phyloP scores from a whole-genome alignment of 2,113 vertebrate species.

The Bettongia penicillata region DNA sequence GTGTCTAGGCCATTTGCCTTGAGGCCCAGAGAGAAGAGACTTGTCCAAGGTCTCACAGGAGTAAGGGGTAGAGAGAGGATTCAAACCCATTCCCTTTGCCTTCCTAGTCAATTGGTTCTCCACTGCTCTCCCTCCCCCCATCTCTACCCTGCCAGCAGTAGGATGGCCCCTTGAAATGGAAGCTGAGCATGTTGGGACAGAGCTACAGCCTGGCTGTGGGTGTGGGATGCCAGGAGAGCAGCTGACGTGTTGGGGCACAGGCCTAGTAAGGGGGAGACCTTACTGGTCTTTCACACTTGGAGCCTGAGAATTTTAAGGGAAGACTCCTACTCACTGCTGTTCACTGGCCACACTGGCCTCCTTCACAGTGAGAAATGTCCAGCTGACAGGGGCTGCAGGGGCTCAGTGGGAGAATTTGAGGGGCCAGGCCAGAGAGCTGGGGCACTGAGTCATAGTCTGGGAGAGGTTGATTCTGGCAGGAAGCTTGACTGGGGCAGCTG shows the following conservation, averaged over 20 bases:
- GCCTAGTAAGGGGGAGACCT: neutral
- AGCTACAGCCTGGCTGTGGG: neutral
- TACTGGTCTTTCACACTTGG: neutral
- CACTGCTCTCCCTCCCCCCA: no score
- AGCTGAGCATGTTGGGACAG: neutral
- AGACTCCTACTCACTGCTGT: neutral
- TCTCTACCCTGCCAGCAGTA: neutral
- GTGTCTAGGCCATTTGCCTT: no score
- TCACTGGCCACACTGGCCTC: neutral
- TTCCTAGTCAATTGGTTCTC: neutral
- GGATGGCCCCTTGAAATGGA: neutral
- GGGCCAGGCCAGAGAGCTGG: neutral
- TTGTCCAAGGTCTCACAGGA: neutral
- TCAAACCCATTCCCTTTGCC: neutral
- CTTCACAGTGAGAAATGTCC: neutral
- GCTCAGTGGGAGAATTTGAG: neutral
- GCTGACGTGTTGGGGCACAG: neutral
- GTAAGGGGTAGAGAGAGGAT: neutral
- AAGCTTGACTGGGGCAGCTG: neutral
- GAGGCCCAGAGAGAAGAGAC: neutral
- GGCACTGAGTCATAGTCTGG: no score
- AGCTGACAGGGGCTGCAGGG: no score
- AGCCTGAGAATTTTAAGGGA: neutral
- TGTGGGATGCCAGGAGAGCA: neutral
- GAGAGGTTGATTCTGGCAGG: neutral